A percentile compares a stretch with the other conserved stretches of the same genome.
phyloP scores from a whole-genome alignment of 53 echinoderm and acorn worm genomes.

The Antedon mediterranea region DNA sequence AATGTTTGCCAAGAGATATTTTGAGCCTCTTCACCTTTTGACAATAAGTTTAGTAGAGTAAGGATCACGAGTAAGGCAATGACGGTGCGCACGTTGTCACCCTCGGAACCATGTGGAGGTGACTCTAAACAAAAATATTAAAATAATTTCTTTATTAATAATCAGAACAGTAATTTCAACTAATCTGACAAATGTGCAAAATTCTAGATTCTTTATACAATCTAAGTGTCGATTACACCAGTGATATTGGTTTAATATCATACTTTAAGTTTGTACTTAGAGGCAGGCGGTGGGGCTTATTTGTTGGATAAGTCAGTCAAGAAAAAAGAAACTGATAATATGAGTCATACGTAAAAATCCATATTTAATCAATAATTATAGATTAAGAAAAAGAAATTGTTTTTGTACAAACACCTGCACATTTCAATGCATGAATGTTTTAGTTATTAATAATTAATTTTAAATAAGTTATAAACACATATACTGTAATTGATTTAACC shows the following conservation, averaged over 20 bases:
- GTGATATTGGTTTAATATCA: too few species aligned
- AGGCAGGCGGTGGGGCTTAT: not conserved
- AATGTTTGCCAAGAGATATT: slow-evolving; percentile 86
- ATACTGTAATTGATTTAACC: too few species aligned
- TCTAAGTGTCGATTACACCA: too few species aligned
- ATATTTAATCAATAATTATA: not conserved
- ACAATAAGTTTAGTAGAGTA: slow-evolving; percentile 47
- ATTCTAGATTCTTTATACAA: too few species aligned
- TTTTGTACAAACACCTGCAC: too few species aligned
- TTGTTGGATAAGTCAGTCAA: not conserved
- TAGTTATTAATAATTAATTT: too few species aligned
- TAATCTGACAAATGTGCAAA: too few species aligned
- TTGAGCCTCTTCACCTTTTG: slow-evolving; percentile 67
- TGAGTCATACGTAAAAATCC: not conserved
- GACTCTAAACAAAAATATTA: slow-evolving; percentile 14
- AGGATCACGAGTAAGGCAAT: slow-evolving; percentile 55
- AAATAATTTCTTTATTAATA: not conserved
- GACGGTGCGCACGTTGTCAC: slow-evolving; percentile 54
- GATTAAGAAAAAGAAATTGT: not conserved
- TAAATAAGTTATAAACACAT: too few species aligned
- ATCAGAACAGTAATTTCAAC: too few species aligned
- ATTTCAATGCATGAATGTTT: too few species aligned
- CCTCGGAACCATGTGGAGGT: slow-evolving; percentile 21
- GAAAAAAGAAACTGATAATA: not conserved
- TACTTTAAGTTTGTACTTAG: not conserved